Evolutionary conservation across 2,113 vertebrate genomes (phyloP).

Genomic region (Charina bottae): DNA sequence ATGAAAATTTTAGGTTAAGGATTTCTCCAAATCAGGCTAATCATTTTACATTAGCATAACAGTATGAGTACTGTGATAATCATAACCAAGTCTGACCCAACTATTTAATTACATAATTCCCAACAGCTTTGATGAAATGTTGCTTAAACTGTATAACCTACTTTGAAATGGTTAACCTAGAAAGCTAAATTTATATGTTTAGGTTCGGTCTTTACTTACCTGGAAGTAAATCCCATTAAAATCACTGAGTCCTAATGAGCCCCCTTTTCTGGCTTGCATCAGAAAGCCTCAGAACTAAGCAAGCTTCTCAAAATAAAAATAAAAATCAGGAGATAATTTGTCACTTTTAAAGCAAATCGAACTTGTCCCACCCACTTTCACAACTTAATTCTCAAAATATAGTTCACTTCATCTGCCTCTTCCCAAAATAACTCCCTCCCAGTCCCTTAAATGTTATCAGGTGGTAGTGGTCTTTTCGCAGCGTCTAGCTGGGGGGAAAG

Average conservation of each 20-base stretch:
- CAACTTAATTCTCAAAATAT: not conserved
- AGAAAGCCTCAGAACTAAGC: not conserved
- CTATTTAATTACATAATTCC: slow-evolving; percentile 27
- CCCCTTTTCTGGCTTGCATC: not conserved
- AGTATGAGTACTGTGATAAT: not conserved
- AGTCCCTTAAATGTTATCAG: not conserved
- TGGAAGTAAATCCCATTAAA: not conserved
- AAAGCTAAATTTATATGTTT: slow-evolving; percentile 3
- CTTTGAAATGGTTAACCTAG: slow-evolving; percentile 19
- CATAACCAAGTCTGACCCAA: slow-evolving; percentile 3
- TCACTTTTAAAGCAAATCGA: not conserved
- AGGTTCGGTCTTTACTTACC: not conserved
- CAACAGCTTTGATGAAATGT: not conserved
- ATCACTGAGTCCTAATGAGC: not conserved
- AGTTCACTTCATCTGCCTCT: too few relatives aligned
- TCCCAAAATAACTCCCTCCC: not conserved
- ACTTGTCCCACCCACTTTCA: not conserved
- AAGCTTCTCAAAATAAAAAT: not conserved
- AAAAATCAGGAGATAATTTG: not conserved
- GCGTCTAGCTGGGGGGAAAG: too few relatives aligned
- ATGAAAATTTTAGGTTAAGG: not conserved
- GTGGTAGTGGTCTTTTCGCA: too few relatives aligned
- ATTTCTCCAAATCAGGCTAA: not conserved
- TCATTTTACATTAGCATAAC: not conserved
- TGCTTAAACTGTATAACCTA: slow-evolving; percentile 7